phyloP scores from a whole-genome alignment of 2,113 vertebrate genomes.

The Calidris pygmaea region DNA sequence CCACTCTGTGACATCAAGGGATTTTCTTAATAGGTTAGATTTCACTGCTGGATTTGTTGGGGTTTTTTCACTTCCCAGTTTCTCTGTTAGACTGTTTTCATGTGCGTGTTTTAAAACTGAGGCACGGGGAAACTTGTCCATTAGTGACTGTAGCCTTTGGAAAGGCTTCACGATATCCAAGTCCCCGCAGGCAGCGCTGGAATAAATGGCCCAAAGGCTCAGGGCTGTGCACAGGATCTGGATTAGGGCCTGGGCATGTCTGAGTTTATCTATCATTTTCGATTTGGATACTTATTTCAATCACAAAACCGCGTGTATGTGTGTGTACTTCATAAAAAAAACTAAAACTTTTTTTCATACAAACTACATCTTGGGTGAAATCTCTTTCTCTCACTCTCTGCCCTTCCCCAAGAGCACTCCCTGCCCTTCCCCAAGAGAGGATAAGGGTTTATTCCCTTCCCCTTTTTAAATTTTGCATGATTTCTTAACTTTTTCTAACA shows the following conservation, averaged over 20 bases:
- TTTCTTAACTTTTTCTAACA: not conserved
- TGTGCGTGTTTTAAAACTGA: not conserved
- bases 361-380: not conserved
- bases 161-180: not conserved
- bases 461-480: not conserved
- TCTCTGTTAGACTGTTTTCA: not conserved
- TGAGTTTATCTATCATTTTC: rapidly evolving
- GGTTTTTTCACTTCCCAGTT: not conserved
- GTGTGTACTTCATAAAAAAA: not conserved
- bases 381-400: not conserved
- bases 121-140: not conserved
- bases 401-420: not conserved
- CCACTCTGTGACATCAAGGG: not conserved
- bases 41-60: not conserved
- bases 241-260: not conserved
- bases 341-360: not conserved
- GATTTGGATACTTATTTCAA: not conserved
- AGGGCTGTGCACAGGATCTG: not conserved
- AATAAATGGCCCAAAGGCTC: not conserved
- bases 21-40: not conserved
- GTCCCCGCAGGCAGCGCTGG: not conserved
- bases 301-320: not conserved
- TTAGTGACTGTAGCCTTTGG: not conserved
- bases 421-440: not conserved
- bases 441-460: not conserved